Conservation (phyloP, 2,113 vertebrate species). For the Daphoenositta chrysoptera region DNA sequence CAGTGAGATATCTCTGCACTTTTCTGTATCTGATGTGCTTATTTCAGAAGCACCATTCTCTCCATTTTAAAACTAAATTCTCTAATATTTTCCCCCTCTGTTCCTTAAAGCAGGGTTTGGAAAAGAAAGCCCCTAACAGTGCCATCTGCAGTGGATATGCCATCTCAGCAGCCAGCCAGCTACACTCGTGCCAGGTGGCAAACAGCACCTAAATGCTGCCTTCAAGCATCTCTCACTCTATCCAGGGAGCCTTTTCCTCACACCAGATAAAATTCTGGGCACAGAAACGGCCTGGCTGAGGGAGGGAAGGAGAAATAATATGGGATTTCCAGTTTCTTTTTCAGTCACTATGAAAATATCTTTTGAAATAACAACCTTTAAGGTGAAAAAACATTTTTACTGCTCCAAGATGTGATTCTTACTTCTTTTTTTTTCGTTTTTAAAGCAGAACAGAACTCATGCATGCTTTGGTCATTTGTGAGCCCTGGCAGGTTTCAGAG, state of each 20-base stretch:
- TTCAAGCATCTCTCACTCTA: background rate
- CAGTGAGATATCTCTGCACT: background rate
- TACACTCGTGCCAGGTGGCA: background rate
- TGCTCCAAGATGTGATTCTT: background rate
- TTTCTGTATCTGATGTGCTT: background rate
- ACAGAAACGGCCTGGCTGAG: background rate
- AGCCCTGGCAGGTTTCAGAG: background rate
- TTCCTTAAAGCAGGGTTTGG: background rate
- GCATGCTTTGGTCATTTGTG: background rate
- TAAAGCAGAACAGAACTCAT: background rate
- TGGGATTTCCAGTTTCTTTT: conserved; percentile 9
- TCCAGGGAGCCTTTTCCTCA: background rate
- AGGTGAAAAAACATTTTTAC: background rate
- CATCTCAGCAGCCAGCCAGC: background rate
- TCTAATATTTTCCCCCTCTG: background rate
- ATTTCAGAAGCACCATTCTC: background rate
- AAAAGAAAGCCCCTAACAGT: background rate
- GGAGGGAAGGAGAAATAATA: background rate
- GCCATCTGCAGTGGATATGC: background rate
- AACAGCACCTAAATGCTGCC: background rate
- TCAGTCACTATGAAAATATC: background rate
- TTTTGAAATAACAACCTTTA: conserved; percentile 12
- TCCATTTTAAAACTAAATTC: background rate
- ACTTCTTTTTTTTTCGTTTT: background rate
- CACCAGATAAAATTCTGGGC: background rate